Evolutionary conservation across 2,888 invertebrate genomes (phyloP), one percentile per base, ranked within the genome.

Genomic region (Eristalis arbustorum): DNA sequence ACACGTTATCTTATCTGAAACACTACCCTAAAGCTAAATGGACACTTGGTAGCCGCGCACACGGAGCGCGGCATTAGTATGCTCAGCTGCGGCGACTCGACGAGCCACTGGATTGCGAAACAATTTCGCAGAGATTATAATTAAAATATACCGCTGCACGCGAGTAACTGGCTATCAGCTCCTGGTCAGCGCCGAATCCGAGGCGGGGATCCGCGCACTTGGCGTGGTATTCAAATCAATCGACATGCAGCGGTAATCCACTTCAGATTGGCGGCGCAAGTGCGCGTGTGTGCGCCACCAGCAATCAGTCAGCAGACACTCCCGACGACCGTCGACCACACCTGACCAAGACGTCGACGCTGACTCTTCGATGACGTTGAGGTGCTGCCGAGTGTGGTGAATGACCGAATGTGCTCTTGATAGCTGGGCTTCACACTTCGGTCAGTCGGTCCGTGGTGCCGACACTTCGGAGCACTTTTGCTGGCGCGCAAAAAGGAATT

Each of bases 131-230:
- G 75, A 79, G 72, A 79, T 75, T 87, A 87, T 79, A 87, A 87
- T 87, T 87, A 87, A 87, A 83, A 83, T 87, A 79, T 87, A 87
- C 87, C 87, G 83, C 34, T 83, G 78, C 71, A 28, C 67, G 62
- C 37, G 71, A 69, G 74, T 82, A 82, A 82, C 78, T 11, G 84
- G 73, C 68, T 69, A 37, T 10, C 69, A 40, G 81, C 85, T 85
- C 69, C 83, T 83, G 83, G 73, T 82, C 49, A 83, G 37, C 61
- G 77, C 67, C 72, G 72, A 76, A 72, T 72, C 64, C 69, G 11
- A 72, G 57, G 14, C 62, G 69, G 49, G 57, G 57, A 83, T 62
- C 14, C 69, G 56, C 61, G n/a, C 18, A n/a, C 49, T 59, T 25
- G 66, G 49, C 25, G 23, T 75, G 62, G 63, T 67, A 78, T 82